These are phyloP conservation scores for Melieria omissa DNA, from an alignment of 2,888 invertebrate species.

Conservation along the genomic window DNA sequence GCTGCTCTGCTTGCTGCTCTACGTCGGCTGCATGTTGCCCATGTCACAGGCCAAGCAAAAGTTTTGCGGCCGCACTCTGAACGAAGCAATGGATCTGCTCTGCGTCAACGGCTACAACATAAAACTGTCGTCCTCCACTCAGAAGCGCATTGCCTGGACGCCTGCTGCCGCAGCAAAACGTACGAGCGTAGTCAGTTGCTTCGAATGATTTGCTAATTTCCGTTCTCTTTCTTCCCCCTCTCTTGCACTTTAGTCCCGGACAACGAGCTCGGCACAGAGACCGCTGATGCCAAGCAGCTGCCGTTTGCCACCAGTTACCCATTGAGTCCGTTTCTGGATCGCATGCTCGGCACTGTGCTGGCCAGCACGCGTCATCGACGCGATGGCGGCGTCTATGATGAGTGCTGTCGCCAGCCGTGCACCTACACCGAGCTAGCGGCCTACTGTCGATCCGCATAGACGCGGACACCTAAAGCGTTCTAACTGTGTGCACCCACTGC, in stretches of 20 bases:
- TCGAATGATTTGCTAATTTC: background rate
- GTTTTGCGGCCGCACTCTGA: slow-evolving; percentile 51
- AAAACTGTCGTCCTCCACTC: slow-evolving; percentile 21
- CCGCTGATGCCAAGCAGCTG: background rate
- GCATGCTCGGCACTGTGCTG: slow-evolving; percentile 44
- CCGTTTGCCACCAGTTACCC: slow-evolving; percentile 14
- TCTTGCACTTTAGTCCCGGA: background rate
- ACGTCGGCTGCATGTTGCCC: slow-evolving; percentile 26
- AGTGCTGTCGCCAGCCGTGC: slow-evolving; percentile 55
- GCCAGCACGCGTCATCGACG: slow-evolving; percentile 28
- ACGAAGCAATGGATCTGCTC: slow-evolving; percentile 48
- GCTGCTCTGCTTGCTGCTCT: too few species aligned
- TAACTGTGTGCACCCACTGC: background rate
- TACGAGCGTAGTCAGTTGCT: background rate
- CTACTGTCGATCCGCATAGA: slow-evolving; percentile 48
- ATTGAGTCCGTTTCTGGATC: slow-evolving; percentile 47
- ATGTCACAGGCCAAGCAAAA: slow-evolving; percentile 47
- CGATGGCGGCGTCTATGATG: slow-evolving; percentile 50
- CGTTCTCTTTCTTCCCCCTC: background rate
- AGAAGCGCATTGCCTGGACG: background rate
- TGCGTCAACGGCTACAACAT: slow-evolving; percentile 52
- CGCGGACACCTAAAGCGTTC: background rate
- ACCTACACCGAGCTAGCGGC: slow-evolving; percentile 48
- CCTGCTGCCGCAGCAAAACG: background rate
- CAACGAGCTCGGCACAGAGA: background rate